These are phyloP conservation scores for Tetranychus urticae DNA, from an alignment of 1,140 invertebrate genomes.

Conservation along the genomic window DNA sequence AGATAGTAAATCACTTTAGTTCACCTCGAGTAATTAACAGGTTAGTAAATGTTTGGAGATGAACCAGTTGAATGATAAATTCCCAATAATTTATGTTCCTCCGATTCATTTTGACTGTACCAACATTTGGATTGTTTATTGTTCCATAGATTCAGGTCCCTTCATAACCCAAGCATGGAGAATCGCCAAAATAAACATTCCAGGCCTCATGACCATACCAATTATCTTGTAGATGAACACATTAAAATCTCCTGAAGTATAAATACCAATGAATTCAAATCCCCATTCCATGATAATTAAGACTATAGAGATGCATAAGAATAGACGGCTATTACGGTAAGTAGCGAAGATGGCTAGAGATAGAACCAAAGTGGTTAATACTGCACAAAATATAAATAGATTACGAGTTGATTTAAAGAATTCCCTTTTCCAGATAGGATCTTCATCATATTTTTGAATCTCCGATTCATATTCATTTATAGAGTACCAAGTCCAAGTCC, in stretches of 20 bases:
- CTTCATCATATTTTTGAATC: neutral
- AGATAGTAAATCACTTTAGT: too few species aligned
- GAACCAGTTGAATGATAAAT: too few species aligned
- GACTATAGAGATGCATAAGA: neutral
- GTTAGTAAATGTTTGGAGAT: too few species aligned
- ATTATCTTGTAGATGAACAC: conserved; percentile 4
- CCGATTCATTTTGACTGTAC: too few species aligned
- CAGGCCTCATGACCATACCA: neutral
- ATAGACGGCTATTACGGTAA: neutral
- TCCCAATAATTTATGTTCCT: too few species aligned
- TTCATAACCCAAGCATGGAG: neutral
- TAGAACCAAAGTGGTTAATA: neutral
- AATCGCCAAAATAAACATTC: neutral
- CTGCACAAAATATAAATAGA: neutral
- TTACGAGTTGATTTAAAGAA: conserved; percentile 1
- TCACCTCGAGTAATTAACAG: too few species aligned
- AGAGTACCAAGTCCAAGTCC: neutral
- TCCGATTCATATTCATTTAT: neutral
- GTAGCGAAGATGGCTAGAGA: neutral
- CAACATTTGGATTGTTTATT: too few species aligned
- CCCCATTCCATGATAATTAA: neutral
- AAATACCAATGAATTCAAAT: conserved; percentile 2
- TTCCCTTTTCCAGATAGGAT: neutral
- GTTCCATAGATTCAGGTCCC: too few species aligned
- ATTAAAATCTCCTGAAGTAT: neutral